These are phyloP conservation scores for Myotis myotis DNA, from an alignment of 2,797 vertebrate species.

Conservation along the genomic window DNA sequence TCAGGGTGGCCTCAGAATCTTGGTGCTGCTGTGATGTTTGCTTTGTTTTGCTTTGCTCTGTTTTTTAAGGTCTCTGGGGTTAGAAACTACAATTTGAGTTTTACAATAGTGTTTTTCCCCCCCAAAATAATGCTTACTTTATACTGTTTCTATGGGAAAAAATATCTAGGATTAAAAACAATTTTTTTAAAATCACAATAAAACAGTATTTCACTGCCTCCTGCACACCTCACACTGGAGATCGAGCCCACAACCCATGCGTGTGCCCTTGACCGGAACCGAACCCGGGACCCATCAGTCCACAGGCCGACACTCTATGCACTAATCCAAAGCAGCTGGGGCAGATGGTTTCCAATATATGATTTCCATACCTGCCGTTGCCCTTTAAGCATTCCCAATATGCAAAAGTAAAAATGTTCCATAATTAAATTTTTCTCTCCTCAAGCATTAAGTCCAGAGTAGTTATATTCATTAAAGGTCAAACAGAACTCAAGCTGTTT, in stretches of 20 bases:
- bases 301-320: too few species aligned
- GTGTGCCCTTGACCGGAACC: too few species aligned
- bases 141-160: not conserved
- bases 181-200: not conserved
- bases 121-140: not conserved
- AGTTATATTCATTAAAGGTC: slow-evolving; percentile 55
- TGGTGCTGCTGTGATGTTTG: not conserved
- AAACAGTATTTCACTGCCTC: not conserved
- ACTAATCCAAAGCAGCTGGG: too few species aligned
- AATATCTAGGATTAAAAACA: not conserved
- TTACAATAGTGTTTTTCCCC: not conserved
- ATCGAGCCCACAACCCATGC: too few species aligned
- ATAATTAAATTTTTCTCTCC: slow-evolving; percentile 56
- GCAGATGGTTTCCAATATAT: not conserved
- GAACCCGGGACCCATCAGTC: too few species aligned
- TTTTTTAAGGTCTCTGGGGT: not conserved
- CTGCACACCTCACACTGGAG: too few species aligned
- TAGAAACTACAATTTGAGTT: not conserved
- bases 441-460: not conserved
- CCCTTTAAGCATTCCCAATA: slow-evolving; percentile 5
- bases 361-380: not conserved
- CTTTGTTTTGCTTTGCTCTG: not conserved
- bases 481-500: slow-evolving; percentile 40
- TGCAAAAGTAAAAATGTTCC: not conserved
- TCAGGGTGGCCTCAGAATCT: not conserved